Conservation (phyloP, 2,113 vertebrate species). For the Poeciliopsis retropinna region DNA sequence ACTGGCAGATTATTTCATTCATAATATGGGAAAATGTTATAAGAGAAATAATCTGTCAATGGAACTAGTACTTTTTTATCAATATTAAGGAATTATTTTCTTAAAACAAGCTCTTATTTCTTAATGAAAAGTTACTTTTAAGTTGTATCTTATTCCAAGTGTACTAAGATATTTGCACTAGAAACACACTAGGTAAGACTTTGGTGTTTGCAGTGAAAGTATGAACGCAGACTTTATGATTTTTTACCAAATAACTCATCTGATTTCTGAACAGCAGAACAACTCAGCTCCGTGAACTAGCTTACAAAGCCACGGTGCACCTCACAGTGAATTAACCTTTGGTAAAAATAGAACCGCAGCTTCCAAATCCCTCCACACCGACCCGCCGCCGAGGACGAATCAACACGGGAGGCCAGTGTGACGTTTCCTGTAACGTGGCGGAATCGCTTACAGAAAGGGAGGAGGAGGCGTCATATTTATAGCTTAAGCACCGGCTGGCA, state of each 20-base stretch:
- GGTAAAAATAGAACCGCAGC: slow-evolving; percentile 47
- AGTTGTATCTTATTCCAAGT: too few relatives aligned
- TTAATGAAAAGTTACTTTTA: too few relatives aligned
- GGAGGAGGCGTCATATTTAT: slow-evolving; percentile 68
- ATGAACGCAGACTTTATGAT: neutral
- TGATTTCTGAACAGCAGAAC: neutral
- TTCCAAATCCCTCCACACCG: slow-evolving; percentile 54
- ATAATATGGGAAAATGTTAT: too few relatives aligned
- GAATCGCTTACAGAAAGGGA: slow-evolving; percentile 33
- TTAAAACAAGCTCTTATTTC: too few relatives aligned
- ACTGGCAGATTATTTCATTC: too few relatives aligned
- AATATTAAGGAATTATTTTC: too few relatives aligned
- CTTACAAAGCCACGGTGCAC: slow-evolving; percentile 22
- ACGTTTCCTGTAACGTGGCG: slow-evolving; percentile 30
- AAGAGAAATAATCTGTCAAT: too few relatives aligned
- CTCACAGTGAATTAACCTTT: slow-evolving; percentile 26
- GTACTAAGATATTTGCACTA: too few relatives aligned
- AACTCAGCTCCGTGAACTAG: slow-evolving; percentile 13
- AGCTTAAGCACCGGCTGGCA: slow-evolving; percentile 53
- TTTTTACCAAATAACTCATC: neutral
- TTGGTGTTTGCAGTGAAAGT: neutral
- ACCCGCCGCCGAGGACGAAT: slow-evolving; percentile 36
- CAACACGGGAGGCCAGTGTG: slow-evolving; percentile 9
- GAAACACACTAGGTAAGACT: too few relatives aligned
- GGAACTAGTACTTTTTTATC: too few relatives aligned